Conservation (phyloP, 2,888 invertebrate species). For the Tinea pellionella region DNA sequence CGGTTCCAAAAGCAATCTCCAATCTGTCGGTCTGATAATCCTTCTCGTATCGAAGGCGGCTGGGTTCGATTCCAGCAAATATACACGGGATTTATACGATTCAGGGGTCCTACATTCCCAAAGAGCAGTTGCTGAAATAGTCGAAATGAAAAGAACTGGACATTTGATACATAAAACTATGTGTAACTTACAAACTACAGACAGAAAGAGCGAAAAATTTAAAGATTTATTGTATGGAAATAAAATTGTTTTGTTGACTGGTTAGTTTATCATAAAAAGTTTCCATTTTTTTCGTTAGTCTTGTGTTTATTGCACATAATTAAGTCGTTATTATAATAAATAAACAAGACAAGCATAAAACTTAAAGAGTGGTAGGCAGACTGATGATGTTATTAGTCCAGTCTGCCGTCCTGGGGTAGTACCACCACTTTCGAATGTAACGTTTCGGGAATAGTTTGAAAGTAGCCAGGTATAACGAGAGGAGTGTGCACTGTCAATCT, state of each 20-base stretch:
- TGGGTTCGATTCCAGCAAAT: constrained; percentile 30
- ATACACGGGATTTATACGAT: constrained; percentile 16
- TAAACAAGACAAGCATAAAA: too few relatives aligned
- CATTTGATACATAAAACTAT: constrained; percentile 57
- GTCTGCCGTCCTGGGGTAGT: too few relatives aligned
- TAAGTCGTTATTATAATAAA: too few relatives aligned
- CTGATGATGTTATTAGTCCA: too few relatives aligned
- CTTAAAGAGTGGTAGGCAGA: too few relatives aligned
- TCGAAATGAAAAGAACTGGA: constrained; percentile 61
- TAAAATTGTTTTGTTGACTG: constrained; percentile 54
- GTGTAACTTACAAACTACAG: constrained; percentile 48
- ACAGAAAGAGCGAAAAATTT: constrained; percentile 37
- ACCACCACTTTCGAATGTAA: too few relatives aligned
- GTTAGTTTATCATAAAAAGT: constrained; percentile 28
- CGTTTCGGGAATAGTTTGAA: too few relatives aligned
- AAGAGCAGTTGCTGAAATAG: constrained; percentile 58
- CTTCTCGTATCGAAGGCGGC: constrained; percentile 54
- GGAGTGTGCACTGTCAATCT: too few relatives aligned
- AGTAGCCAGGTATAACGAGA: too few relatives aligned
- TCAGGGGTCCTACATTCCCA: constrained; percentile 53
- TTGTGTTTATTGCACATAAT: neutral
- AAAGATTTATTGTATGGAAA: constrained; percentile 54
- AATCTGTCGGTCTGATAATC: constrained; percentile 51
- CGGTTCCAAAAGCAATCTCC: constrained; percentile 56
- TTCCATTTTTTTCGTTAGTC: too few relatives aligned